Percentiles rank a stretch among this genome's conserved stretches.
Conservation (phyloP, 2,888 invertebrate genomes). For the Pollenia labialis region DNA sequence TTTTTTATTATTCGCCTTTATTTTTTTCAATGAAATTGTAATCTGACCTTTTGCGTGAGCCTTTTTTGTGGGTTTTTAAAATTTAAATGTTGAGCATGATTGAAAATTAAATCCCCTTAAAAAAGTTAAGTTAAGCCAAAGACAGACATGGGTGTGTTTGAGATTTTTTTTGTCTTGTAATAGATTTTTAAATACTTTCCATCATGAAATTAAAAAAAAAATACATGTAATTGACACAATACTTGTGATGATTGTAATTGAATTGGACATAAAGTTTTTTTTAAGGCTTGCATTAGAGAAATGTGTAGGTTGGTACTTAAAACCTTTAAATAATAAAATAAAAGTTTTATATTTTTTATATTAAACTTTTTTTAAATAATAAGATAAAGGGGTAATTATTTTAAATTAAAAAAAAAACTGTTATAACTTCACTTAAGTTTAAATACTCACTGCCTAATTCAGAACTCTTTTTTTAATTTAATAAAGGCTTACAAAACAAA, state of each 20-base stretch:
- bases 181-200: constrained; percentile 8
- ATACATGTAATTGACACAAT: not conserved
- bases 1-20: constrained; percentile 71
- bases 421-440: too few relatives aligned
- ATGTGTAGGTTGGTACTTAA: too few relatives aligned
- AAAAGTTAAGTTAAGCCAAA: constrained; percentile 15
- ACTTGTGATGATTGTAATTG: constrained; percentile 12
- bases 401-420: too few relatives aligned
- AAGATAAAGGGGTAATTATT: too few relatives aligned
- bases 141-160: constrained; percentile 43
- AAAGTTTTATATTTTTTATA: too few relatives aligned
- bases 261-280: not conserved
- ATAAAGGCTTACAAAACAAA: too few relatives aligned
- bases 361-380: too few relatives aligned
- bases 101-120: constrained; percentile 31
- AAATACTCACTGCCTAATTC: too few relatives aligned
- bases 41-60: constrained; percentile 79
- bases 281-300: not conserved
- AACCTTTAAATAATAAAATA: not conserved
- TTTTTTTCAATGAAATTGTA: constrained; percentile 82
- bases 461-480: too few relatives aligned
- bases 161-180: not conserved
- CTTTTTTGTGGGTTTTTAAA: constrained; percentile 39
- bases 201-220: constrained; percentile 8
- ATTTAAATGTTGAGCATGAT: constrained; percentile 66